Evolutionary conservation across 2,797 vertebrate species (phyloP).

Genomic region (Psittacula derbiana): DNA sequence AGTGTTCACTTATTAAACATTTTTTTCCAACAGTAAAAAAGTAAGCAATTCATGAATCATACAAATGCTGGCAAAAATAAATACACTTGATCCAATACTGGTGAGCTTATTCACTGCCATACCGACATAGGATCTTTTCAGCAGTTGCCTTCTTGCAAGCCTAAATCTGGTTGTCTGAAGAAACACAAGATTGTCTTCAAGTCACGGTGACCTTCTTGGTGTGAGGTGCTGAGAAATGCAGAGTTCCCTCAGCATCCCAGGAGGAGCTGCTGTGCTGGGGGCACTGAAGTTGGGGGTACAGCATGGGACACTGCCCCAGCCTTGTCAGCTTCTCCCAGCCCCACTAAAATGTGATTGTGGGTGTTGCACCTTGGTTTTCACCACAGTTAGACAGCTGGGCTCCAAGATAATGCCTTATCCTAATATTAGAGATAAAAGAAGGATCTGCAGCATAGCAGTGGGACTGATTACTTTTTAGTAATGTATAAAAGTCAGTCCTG

Average conservation of each 20-base stretch:
- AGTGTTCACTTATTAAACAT: not conserved
- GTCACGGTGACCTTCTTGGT: not conserved
- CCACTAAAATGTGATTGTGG: not conserved
- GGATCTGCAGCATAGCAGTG: not conserved
- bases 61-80: slow-evolving; percentile 49
- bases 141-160: not conserved
- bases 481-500: not conserved
- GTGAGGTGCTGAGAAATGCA: not conserved
- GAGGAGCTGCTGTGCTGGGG: not conserved
- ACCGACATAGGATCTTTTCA: not conserved
- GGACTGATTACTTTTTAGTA: not conserved
- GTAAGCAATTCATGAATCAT: slow-evolving; percentile 47
- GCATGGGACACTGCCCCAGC: rapidly evolving
- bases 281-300: rapidly evolving
- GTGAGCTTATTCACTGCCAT: slow-evolving; percentile 22
- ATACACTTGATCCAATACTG: not conserved
- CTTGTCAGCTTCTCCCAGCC: not conserved
- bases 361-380: not conserved
- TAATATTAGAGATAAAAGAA: not conserved
- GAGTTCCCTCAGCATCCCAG: not conserved
- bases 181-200: not conserved
- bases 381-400: rapidly evolving
- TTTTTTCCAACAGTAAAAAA: slow-evolving; percentile 50
- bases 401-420: not conserved
- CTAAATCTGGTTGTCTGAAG: not conserved